Conservation (phyloP, 1,140 invertebrate species). For the Papilio polytes region DNA sequence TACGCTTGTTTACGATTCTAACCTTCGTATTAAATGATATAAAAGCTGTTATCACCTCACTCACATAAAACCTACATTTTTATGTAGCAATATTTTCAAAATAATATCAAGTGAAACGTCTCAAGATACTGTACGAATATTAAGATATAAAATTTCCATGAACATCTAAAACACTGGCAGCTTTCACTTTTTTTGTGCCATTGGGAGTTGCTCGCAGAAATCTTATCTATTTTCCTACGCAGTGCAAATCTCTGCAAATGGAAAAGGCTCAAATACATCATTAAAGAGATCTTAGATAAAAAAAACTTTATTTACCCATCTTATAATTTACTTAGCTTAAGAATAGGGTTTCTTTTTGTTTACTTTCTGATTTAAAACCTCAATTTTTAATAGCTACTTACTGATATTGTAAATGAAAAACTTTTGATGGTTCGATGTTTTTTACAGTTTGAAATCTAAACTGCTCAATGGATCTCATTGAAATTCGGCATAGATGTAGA, state of each 20-base stretch:
- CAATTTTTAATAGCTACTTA: too few relatives aligned
- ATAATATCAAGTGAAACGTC: neutral
- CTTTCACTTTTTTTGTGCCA: neutral
- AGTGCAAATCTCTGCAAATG: constrained; percentile 6
- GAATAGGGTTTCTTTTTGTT: neutral
- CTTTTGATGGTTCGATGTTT: too few relatives aligned
- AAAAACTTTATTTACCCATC: neutral
- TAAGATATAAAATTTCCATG: constrained; percentile 18
- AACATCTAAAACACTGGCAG: neutral
- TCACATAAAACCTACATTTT: neutral
- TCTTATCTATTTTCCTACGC: constrained; percentile 24
- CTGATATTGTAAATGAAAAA: too few relatives aligned
- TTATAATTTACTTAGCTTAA: neutral
- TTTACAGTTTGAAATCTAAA: too few relatives aligned
- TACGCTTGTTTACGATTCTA: neutral
- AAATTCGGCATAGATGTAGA: too few relatives aligned
- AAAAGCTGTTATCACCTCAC: neutral
- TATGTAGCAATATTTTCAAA: neutral
- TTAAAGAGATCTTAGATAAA: constrained; percentile 7
- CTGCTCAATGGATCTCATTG: too few relatives aligned
- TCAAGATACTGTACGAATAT: neutral
- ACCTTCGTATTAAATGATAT: neutral
- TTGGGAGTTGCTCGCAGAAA: constrained; percentile 18
- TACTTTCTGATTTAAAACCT: neutral
- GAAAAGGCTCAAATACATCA: constrained; percentile 13